These are phyloP conservation scores for Tridacna crocea DNA, from an alignment of 2,888 invertebrate species.

Conservation along the genomic window DNA sequence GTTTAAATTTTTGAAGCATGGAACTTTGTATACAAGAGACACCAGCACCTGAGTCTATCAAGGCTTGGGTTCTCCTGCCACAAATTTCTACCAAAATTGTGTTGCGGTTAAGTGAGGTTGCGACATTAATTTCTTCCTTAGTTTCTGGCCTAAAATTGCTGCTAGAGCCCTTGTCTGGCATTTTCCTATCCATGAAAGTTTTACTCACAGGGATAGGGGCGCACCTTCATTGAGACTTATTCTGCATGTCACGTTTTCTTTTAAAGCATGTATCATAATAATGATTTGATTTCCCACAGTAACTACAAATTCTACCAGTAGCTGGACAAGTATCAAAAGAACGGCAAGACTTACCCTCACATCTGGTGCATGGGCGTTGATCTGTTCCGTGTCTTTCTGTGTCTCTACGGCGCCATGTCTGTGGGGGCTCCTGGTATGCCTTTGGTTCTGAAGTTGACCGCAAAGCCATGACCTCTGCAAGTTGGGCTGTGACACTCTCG, in stretches of 20 bases:
- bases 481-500: too few species aligned
- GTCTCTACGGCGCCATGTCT: background rate
- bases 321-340: constrained; percentile 19
- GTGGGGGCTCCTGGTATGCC: background rate
- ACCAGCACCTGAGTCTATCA: constrained; percentile 8
- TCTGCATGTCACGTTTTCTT: background rate
- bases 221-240: background rate
- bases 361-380: background rate
- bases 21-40: constrained; percentile 5
- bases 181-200: background rate
- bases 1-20: too few species aligned
- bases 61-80: background rate
- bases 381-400: background rate
- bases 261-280: constrained; percentile 12
- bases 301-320: background rate
- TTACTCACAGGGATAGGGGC: background rate
- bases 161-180: background rate
- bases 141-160: background rate
- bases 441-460: too few species aligned
- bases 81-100: background rate
- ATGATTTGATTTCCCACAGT: background rate
- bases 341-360: constrained; percentile 3
- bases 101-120: background rate
- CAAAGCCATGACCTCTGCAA: too few species aligned
- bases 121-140: background rate